These are phyloP conservation scores for Notodonta ziczac DNA, from an alignment of 2,888 invertebrate species.

Conservation along the genomic window DNA sequence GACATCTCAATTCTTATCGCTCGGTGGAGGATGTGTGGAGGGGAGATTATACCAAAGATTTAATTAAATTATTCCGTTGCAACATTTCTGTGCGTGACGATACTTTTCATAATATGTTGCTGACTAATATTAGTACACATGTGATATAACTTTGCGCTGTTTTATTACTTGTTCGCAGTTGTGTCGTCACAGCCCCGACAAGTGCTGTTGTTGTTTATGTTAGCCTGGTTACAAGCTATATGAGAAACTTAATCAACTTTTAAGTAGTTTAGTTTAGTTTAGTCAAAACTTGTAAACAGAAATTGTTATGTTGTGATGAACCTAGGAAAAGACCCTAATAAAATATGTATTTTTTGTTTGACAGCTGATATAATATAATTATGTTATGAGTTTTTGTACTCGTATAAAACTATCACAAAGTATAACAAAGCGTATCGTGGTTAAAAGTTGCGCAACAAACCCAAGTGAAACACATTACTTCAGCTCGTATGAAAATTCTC, in stretches of 20 bases:
- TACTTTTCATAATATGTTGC: neutral
- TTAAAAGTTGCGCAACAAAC: no score
- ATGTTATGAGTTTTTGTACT: no score
- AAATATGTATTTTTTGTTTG: no score
- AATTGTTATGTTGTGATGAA: neutral
- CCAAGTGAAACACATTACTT: no score
- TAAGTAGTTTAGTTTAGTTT: neutral
- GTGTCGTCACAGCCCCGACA: neutral
- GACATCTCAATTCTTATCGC: no score
- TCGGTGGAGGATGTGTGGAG: no score
- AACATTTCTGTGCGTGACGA: neutral
- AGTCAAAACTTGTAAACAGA: neutral
- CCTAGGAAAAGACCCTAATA: no score
- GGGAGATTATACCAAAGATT: neutral
- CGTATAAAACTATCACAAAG: no score
- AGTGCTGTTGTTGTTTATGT: neutral
- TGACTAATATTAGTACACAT: neutral
- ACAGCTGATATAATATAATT: no score
- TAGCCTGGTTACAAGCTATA: slow-evolving; percentile 1
- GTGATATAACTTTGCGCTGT: neutral
- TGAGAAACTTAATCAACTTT: neutral
- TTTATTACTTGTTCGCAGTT: neutral
- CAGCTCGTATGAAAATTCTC: no score
- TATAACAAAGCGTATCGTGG: no score
- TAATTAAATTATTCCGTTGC: neutral